Base-by-base conservation (phyloP, 2,797 vertebrate species). In the Gorsachius magnificus region DNA sequence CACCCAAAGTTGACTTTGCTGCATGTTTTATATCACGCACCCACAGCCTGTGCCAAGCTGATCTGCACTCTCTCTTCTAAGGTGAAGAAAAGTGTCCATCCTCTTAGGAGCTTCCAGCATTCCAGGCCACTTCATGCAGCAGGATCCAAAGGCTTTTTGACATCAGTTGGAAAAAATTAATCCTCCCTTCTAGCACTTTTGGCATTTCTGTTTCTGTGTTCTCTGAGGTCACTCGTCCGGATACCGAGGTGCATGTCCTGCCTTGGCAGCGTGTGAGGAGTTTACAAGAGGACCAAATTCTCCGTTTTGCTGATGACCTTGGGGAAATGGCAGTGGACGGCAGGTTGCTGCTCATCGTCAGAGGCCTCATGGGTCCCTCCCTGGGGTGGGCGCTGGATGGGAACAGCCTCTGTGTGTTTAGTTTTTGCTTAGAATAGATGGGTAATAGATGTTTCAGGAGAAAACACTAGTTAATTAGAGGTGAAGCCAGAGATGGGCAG, bases 361-460 rank as follows among this genome's bases (percentile, higher is more conserved):
- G 58, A 63, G 56, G 45, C 45, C 68, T 74, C 78, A 13, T 3
- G 13, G 13, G 53, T 83, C 54, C 29, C 16, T 96, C 71, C 13
- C 41, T 64, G n/a, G 1, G 1, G 15, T 28, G 64, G 7, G 3
- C 21, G 70, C 25, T 87, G 81, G 48, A 20, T 46, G 18, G 63
- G 22, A 95, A 70, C 33, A 77, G 36, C 17, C n/a, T 74, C 81
- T 76, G 7, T 9, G 19, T 89, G n/a, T 80, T 93, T 78, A 80
- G 36, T 26, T 92, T 95, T 89, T 70, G 29, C 82, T 87, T 75
- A 80, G 83, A 87, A 91, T 80, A 95, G 31, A 74, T 48, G 21
- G 0, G 1, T 74, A 89, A 77, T 85, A 77, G 71, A 89, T 61
- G 19, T 82, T 92, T 68, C 57, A 24, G 20, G 60, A 90, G 78